A percentile compares a stretch with the other conserved stretches of the same genome.
phyloP scores from a whole-genome alignment of 2,113 vertebrate species.

The Megalops atlanticus region DNA sequence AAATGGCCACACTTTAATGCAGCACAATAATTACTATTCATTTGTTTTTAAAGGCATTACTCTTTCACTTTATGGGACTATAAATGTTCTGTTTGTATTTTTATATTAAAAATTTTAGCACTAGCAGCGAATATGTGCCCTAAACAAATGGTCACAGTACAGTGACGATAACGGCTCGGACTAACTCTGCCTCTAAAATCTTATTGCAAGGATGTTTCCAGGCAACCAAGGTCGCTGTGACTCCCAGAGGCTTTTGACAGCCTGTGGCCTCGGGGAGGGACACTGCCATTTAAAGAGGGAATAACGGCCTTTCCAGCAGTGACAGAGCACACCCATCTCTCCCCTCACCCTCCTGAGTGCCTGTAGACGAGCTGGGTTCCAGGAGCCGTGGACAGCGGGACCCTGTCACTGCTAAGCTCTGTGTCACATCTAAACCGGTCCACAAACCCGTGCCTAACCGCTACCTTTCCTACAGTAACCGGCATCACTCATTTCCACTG shows the following conservation, averaged over 20 bases:
- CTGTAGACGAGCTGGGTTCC: too few relatives aligned
- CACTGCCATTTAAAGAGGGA: background rate
- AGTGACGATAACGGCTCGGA: background rate
- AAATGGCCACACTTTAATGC: too few relatives aligned
- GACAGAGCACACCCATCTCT: background rate
- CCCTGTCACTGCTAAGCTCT: too few relatives aligned
- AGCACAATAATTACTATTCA: too few relatives aligned
- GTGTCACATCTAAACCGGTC: too few relatives aligned
- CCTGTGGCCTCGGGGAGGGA: background rate
- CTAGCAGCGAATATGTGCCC: background rate
- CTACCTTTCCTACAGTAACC: background rate
- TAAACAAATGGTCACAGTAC: background rate
- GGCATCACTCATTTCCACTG: background rate
- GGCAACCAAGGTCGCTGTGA: constrained; percentile 15
- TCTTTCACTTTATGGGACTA: too few relatives aligned
- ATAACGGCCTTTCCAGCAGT: background rate
- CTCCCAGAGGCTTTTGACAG: constrained; percentile 4
- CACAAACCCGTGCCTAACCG: too few relatives aligned
- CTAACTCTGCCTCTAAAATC: background rate
- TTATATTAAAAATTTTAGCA: background rate
- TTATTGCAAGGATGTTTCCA: constrained; percentile 3
- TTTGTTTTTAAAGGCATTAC: background rate
- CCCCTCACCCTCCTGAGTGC: background rate
- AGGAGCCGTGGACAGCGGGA: too few relatives aligned
- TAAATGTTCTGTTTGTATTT: too few relatives aligned